A percentile compares a stretch with the other conserved stretches of the same genome.
Conservation (phyloP, 2,113 vertebrate genomes). For the Lontra canadensis region DNA sequence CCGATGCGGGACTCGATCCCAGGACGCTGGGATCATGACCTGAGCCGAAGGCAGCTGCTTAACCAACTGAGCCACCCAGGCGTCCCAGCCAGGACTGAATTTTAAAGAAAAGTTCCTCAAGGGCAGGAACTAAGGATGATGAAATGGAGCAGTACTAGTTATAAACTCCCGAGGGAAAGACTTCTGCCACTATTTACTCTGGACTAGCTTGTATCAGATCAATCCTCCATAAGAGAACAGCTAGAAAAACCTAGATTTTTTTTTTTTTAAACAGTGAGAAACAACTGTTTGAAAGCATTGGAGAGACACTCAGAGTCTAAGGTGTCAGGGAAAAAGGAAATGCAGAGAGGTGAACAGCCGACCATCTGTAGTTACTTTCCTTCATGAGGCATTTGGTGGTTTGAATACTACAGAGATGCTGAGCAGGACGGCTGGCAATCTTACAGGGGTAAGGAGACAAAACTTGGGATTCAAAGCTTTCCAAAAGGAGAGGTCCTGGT, state of each 20-base stretch:
- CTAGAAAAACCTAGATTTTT: background rate
- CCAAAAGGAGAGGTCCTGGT: background rate
- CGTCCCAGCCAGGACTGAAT: background rate
- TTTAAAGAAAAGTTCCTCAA: conserved; percentile 21
- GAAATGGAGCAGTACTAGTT: background rate
- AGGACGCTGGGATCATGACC: too few relatives aligned
- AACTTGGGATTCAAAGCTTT: background rate
- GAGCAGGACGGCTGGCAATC: background rate
- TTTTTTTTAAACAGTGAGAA: background rate
- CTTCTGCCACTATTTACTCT: background rate
- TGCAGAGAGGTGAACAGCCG: background rate
- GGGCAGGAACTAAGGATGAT: background rate
- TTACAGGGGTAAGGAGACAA: background rate
- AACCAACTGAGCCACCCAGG: too few relatives aligned
- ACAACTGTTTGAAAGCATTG: background rate
- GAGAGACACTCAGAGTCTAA: background rate
- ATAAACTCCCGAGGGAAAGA: background rate
- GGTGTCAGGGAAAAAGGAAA: background rate
- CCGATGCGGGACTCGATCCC: too few relatives aligned
- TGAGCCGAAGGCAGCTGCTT: too few relatives aligned
- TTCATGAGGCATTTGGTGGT: background rate
- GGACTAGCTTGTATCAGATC: background rate
- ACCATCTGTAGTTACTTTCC: background rate
- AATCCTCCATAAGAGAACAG: background rate
- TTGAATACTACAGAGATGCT: background rate